Evolutionary conservation across 2,113 vertebrate species (phyloP).

Genomic region (Anoplopoma fimbria): DNA sequence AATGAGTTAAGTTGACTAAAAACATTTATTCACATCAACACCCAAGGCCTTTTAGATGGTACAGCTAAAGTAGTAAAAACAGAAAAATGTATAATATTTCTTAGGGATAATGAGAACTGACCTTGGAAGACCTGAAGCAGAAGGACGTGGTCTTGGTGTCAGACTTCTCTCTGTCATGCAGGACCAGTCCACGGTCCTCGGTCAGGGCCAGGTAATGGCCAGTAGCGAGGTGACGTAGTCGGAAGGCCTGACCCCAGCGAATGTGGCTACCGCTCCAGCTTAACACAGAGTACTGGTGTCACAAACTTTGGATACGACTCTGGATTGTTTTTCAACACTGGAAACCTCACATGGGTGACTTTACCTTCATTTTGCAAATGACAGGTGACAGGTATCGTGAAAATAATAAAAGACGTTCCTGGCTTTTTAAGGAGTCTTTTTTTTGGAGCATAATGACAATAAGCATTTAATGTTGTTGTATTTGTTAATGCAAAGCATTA

Average conservation of each 20-base stretch:
- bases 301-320: conserved; percentile 13
- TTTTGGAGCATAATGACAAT: neutral
- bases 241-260: conserved; percentile 94
- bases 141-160: conserved; percentile 92
- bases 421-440: neutral
- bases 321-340: neutral
- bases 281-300: conserved; percentile 24
- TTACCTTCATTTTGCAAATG: neutral
- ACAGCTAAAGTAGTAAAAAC: neutral
- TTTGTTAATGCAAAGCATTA: neutral
- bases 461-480: neutral
- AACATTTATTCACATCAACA: conserved; percentile 27
- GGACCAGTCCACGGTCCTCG: conserved; percentile 91
- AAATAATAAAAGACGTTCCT: neutral
- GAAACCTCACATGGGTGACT: neutral
- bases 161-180: conserved; percentile 88
- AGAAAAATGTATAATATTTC: neutral
- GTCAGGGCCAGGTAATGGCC: conserved; percentile 92
- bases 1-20: conserved; percentile 35
- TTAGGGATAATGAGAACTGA: conserved; percentile 60
- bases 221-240: conserved; percentile 94
- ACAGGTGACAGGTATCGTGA: neutral
- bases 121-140: conserved; percentile 94
- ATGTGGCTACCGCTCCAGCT: conserved; percentile 97
- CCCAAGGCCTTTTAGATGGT: neutral